phyloP scores from a whole-genome alignment of 2,797 vertebrate genomes.

The Tamandua tetradactyla region DNA sequence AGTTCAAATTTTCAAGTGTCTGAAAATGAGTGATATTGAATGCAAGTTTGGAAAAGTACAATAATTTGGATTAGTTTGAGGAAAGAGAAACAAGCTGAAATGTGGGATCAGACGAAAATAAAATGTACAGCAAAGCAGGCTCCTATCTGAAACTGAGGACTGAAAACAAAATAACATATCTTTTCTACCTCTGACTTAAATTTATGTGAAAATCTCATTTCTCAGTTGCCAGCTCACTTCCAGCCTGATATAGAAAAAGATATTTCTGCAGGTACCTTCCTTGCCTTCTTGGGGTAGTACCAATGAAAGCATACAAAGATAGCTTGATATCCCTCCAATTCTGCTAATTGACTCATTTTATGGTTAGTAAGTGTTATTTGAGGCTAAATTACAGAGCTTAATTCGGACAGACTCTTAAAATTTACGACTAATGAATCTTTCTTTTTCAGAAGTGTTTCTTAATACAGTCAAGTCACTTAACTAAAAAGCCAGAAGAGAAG shows the following conservation, averaged over 20 bases:
- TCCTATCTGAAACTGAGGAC: constrained; percentile 52
- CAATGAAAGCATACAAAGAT: constrained; percentile 55
- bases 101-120: constrained; percentile 38
- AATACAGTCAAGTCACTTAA: constrained; percentile 71
- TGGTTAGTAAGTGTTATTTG: constrained; percentile 78
- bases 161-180: constrained; percentile 43
- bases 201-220: constrained; percentile 71
- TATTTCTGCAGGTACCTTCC: constrained; percentile 38
- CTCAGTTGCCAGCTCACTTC: constrained; percentile 56
- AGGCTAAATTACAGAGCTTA: constrained; percentile 74
- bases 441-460: constrained; percentile 74
- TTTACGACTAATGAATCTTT: constrained; percentile 69
- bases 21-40: constrained; percentile 54
- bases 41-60: constrained; percentile 51
- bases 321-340: constrained; percentile 61
- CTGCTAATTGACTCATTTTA: constrained; percentile 75
- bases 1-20: constrained; percentile 62
- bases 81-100: constrained; percentile 40
- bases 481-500: constrained; percentile 59
- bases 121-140: constrained; percentile 24
- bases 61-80: constrained; percentile 7
- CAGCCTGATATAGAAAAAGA: constrained; percentile 35
- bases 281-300: constrained; percentile 20
- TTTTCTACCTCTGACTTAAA: constrained; percentile 66
- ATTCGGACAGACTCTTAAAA: constrained; percentile 67